These are phyloP conservation scores for Kradibia gibbosae DNA, from an alignment of 1,140 invertebrate genomes.

Conservation along the genomic window DNA sequence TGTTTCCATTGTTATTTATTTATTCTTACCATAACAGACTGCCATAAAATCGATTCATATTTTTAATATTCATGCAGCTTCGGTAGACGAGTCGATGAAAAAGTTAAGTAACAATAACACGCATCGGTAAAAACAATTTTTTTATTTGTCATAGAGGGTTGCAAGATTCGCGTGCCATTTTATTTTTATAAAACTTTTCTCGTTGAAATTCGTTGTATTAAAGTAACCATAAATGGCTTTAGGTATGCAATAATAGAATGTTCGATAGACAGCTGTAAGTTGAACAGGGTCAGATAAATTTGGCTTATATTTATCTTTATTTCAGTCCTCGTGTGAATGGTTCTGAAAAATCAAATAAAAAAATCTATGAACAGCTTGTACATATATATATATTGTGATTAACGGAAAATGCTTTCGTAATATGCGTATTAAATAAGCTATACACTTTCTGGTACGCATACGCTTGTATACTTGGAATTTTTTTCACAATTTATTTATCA, in stretches of 20 bases:
- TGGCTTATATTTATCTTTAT: neutral
- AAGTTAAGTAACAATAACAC: too few relatives aligned
- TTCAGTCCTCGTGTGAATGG: neutral
- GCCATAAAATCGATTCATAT: too few relatives aligned
- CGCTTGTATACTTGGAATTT: neutral
- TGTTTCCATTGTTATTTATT: too few relatives aligned
- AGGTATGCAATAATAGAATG: neutral
- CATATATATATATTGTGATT: constrained; percentile 2
- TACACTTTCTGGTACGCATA: neutral
- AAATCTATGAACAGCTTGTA: neutral
- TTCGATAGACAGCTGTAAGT: neutral
- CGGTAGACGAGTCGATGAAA: too few relatives aligned
- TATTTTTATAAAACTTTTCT: too few relatives aligned
- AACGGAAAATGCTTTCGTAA: constrained; percentile 22
- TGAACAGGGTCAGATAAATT: constrained; percentile 12
- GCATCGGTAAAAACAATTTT: too few relatives aligned
- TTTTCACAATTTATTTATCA: neutral
- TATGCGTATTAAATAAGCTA: constrained; percentile 10
- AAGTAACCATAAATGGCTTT: neutral
- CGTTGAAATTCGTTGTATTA: neutral
- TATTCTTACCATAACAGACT: too few relatives aligned
- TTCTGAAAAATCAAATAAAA: constrained; percentile 36
- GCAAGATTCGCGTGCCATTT: too few relatives aligned
- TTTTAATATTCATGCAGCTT: too few relatives aligned
- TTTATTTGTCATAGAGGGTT: too few relatives aligned